Evolutionary conservation across 2,113 vertebrate species (phyloP).

Genomic region (Tachysurus vachellii): DNA sequence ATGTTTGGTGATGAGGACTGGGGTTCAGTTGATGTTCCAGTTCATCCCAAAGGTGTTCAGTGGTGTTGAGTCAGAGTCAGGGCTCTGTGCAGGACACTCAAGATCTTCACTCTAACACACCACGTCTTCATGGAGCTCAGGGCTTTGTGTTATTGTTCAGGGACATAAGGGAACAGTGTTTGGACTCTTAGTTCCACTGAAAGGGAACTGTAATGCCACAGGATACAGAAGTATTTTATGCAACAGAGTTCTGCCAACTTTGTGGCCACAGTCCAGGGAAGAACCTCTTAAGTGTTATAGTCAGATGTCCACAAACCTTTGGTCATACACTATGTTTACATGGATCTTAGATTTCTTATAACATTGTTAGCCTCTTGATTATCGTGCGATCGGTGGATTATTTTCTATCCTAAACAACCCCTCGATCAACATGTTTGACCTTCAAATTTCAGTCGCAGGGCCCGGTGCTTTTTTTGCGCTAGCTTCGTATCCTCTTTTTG

Average conservation of each 20-base stretch:
- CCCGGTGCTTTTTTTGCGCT: neutral
- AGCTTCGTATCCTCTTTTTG: slow-evolving; percentile 50
- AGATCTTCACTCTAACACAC: neutral
- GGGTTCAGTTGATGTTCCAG: too few species aligned
- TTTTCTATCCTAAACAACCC: neutral
- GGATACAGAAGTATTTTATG: neutral
- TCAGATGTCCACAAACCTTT: neutral
- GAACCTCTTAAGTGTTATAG: neutral
- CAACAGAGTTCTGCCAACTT: neutral
- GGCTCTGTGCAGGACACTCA: neutral
- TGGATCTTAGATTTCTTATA: neutral
- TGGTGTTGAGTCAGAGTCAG: neutral
- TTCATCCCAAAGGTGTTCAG: too few species aligned
- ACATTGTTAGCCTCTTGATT: neutral
- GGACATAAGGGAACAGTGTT: neutral
- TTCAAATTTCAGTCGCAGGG: slow-evolving; percentile 61
- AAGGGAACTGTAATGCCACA: neutral
- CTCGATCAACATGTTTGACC: slow-evolving; percentile 61
- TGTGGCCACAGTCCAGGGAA: neutral
- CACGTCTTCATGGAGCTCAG: neutral
- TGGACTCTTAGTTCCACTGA: neutral
- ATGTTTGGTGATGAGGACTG: too few species aligned
- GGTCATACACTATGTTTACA: neutral
- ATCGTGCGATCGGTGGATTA: neutral
- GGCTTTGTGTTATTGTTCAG: neutral